These are phyloP conservation scores for Leucoma salicis DNA, from an alignment of 2,888 invertebrate genomes.

Conservation along the genomic window DNA sequence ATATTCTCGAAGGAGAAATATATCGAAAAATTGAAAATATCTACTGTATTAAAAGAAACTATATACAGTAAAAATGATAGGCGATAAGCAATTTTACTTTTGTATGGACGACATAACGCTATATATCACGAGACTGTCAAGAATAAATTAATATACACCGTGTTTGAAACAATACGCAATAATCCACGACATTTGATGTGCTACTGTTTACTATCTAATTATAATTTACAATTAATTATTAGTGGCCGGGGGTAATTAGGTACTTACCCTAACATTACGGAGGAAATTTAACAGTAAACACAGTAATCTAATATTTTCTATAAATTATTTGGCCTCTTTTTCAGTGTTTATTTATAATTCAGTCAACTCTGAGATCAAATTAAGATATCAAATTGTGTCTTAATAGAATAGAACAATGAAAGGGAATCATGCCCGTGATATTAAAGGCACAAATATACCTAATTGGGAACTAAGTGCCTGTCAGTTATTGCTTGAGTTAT, in stretches of 20 bases:
- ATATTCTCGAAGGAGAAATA: too few relatives aligned
- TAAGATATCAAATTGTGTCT: too few relatives aligned
- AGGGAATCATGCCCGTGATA: too few relatives aligned
- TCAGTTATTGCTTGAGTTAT: too few relatives aligned
- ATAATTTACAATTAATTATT: conserved; percentile 18
- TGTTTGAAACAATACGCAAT: conserved; percentile 35
- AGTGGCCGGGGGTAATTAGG: conserved; percentile 25
- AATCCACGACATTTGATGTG: conserved; percentile 37
- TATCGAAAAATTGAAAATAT: too few relatives aligned
- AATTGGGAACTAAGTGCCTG: too few relatives aligned
- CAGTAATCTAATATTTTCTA: conserved; percentile 20
- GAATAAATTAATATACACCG: conserved; percentile 27
- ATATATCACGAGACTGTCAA: conserved; percentile 12
- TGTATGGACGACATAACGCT: background rate
- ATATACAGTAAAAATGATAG: too few relatives aligned
- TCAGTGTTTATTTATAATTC: conserved; percentile 25
- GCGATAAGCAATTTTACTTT: background rate
- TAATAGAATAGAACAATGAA: too few relatives aligned
- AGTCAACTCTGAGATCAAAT: conserved; percentile 10
- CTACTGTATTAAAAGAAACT: too few relatives aligned
- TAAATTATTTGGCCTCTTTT: conserved; percentile 14
- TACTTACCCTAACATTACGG: conserved; percentile 19
- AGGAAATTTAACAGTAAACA: conserved; percentile 18
- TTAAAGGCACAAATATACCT: too few relatives aligned
- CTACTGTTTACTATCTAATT: conserved; percentile 30